Conservation (phyloP, 2,113 vertebrate genomes). For the Dromas ardeola region DNA sequence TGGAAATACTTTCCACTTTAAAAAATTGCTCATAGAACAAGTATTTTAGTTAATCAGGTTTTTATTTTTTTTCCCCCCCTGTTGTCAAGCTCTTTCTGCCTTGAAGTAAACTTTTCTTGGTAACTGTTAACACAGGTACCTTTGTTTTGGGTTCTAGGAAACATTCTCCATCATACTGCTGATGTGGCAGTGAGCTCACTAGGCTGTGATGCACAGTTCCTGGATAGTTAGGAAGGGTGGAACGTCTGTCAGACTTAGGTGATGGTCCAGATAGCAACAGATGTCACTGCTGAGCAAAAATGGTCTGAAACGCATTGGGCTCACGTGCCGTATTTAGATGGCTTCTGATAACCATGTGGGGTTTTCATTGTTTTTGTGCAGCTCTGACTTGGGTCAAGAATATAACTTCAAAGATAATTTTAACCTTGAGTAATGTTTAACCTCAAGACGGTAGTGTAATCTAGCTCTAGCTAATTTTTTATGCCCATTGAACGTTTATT, state of each 20-base stretch:
- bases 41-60: neutral
- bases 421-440: neutral
- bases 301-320: neutral
- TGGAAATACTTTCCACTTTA: neutral
- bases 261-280: neutral
- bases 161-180: neutral
- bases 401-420: neutral
- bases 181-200: slow-evolving; percentile 30
- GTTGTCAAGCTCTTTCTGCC: neutral
- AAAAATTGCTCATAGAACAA: neutral
- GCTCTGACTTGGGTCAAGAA: neutral
- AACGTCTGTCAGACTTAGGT: neutral
- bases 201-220: slow-evolving; percentile 38
- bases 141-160: slow-evolving; percentile 46
- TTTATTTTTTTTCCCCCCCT: neutral
- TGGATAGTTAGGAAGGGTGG: slow-evolving; percentile 23
- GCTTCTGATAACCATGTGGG: neutral
- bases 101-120: neutral
- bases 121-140: neutral
- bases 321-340: neutral
- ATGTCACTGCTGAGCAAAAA: slow-evolving; percentile 9
- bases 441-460: neutral
- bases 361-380: neutral
- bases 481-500: neutral
- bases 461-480: neutral